Conservation (phyloP, 2,888 invertebrate species). For the Augochlorella aurata region DNA sequence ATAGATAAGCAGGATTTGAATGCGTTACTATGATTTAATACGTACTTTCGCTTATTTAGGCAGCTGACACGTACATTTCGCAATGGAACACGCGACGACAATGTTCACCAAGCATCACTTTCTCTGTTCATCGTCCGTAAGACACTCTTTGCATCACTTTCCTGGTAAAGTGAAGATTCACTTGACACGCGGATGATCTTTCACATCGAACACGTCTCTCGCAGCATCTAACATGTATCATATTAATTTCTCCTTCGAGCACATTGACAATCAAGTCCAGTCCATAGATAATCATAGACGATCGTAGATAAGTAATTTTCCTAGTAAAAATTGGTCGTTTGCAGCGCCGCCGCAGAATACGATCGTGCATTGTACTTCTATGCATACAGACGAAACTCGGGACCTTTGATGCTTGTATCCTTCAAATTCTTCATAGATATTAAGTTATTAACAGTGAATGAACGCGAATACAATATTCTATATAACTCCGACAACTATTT, state of each 20-base stretch:
- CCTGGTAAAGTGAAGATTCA: background rate
- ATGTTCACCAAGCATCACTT: constrained; percentile 24
- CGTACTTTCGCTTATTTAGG: constrained; percentile 44
- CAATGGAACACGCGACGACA: background rate
- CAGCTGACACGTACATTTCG: constrained; percentile 29
- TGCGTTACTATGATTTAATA: constrained; percentile 13
- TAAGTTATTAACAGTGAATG: too few species aligned
- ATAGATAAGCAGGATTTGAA: background rate
- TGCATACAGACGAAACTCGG: too few species aligned
- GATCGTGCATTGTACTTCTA: too few species aligned
- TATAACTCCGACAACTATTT: too few species aligned
- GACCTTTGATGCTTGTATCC: too few species aligned
- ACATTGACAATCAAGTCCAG: constrained; percentile 41
- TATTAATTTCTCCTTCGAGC: constrained; percentile 28
- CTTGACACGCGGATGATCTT: constrained; percentile 13
- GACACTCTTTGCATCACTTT: constrained; percentile 11
- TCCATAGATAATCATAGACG: background rate
- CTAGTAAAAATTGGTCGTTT: background rate
- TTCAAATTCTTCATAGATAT: too few species aligned
- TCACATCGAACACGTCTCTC: constrained; percentile 18
- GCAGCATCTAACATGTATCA: constrained; percentile 32
- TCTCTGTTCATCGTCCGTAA: constrained; percentile 21
- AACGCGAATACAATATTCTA: too few species aligned
- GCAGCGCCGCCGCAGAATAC: background rate
- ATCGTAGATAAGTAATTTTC: constrained; percentile 4